A percentile compares a stretch with the other conserved stretches of the same genome.
Evolutionary conservation across 2,113 vertebrate species (phyloP).

Genomic region (Heloderma charlesbogerti): DNA sequence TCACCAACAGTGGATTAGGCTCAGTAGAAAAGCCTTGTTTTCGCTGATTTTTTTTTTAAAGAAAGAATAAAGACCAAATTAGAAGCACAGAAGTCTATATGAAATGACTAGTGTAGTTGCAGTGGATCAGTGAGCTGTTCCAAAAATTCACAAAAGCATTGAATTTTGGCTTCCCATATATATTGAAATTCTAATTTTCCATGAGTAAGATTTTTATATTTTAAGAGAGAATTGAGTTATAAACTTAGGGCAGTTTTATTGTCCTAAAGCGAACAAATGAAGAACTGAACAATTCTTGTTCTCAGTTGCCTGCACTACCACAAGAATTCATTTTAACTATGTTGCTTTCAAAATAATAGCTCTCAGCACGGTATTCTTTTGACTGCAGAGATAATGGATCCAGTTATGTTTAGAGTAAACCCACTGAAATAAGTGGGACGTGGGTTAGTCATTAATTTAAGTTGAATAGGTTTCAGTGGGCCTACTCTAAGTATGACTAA

Average conservation of each 20-base stretch:
- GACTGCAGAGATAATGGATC: background rate
- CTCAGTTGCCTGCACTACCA: background rate
- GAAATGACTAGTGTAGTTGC: background rate
- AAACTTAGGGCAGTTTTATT: background rate
- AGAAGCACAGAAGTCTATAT: background rate
- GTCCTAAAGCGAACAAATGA: background rate
- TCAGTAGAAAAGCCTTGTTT: background rate
- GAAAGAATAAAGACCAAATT: background rate
- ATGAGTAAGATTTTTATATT: too few species aligned
- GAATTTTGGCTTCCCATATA: background rate
- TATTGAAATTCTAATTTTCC: too few species aligned
- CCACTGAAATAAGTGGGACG: too few species aligned
- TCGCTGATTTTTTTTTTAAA: background rate
- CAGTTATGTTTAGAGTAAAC: too few species aligned
- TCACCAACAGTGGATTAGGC: too few species aligned
- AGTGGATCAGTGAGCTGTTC: background rate
- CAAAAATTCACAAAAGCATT: background rate
- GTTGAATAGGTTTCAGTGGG: too few species aligned
- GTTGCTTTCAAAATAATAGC: background rate
- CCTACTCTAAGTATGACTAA: too few species aligned
- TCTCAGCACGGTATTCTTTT: background rate
- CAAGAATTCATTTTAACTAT: background rate
- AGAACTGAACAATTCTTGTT: background rate
- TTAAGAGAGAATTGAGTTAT: background rate
- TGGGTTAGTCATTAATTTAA: too few species aligned